Percentiles rank a stretch among this genome's conserved stretches.
These are phyloP conservation scores for Ceramica pisi DNA, from an alignment of 2,888 invertebrate genomes.

Conservation along the genomic window DNA sequence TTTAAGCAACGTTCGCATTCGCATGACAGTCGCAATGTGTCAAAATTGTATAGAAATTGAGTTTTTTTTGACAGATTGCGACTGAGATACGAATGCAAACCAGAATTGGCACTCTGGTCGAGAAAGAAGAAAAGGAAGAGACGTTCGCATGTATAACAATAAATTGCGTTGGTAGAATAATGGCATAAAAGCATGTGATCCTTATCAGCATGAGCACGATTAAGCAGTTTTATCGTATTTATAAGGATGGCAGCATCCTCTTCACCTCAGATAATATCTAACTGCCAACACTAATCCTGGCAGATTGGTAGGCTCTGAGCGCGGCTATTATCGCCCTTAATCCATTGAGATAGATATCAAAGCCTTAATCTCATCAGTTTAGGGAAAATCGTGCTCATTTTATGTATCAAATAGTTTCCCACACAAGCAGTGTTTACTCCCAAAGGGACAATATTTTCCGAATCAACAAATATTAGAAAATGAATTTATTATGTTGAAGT, in stretches of 20 bases:
- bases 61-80: no score
- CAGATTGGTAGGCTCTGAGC: conserved; percentile 19
- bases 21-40: no score
- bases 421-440: conserved; percentile 5
- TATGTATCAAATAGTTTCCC: conserved; percentile 15
- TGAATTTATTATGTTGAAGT: conserved; percentile 5
- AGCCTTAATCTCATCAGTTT: conserved; percentile 18
- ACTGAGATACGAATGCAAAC: no score
- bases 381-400: conserved; percentile 2
- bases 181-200: background rate
- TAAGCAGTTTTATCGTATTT: conserved; percentile 20
- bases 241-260: conserved; percentile 4
- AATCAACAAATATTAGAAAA: conserved; percentile 10
- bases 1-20: no score
- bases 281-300: conserved; percentile 36
- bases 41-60: no score
- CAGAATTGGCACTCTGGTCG: no score
- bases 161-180: background rate
- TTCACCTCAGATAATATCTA: conserved; percentile 33
- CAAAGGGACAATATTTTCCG: conserved; percentile 21
- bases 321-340: conserved; percentile 15
- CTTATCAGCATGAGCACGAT: background rate
- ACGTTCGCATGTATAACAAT: no score
- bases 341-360: conserved; percentile 3
- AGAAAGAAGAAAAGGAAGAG: no score